Percentiles rank a stretch among this genome's conserved stretches.
phyloP scores from a whole-genome alignment of 2,888 invertebrate genomes.

The Hydropsyche betteni region DNA sequence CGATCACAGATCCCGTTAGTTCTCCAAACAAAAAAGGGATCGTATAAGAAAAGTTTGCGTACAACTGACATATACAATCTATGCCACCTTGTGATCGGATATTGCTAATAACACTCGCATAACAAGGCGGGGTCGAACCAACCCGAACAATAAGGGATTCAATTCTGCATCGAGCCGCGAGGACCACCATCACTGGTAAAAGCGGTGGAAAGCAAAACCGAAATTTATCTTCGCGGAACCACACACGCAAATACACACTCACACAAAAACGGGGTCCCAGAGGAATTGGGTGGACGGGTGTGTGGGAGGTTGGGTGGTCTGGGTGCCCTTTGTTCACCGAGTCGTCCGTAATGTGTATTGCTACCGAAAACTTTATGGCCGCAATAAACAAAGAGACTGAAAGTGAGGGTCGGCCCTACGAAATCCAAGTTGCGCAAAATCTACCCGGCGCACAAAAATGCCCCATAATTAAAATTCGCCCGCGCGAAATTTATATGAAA shows the following conservation, averaged over 20 bases:
- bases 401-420: background rate
- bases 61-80: no score
- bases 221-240: constrained; percentile 40
- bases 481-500: constrained; percentile 35
- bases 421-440: constrained; percentile 17
- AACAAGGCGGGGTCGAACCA: background rate
- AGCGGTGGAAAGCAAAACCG: constrained; percentile 25
- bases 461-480: constrained; percentile 37
- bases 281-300: no score
- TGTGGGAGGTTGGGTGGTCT: background rate
- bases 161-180: constrained; percentile 1
- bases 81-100: background rate
- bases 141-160: constrained; percentile 36
- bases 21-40: no score
- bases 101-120: constrained; percentile 2
- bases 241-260: background rate
- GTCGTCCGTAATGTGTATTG: constrained; percentile 44
- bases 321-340: constrained; percentile 40
- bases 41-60: no score
- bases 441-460: constrained; percentile 13
- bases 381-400: constrained; percentile 37
- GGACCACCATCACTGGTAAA: background rate
- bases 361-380: constrained; percentile 42
- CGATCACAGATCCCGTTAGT: no score
- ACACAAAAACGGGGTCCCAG: no score